Percentiles rank a stretch among this genome's conserved stretches.
These are phyloP conservation scores for Gobius niger DNA, from an alignment of 2,113 vertebrate species.

Conservation along the genomic window DNA sequence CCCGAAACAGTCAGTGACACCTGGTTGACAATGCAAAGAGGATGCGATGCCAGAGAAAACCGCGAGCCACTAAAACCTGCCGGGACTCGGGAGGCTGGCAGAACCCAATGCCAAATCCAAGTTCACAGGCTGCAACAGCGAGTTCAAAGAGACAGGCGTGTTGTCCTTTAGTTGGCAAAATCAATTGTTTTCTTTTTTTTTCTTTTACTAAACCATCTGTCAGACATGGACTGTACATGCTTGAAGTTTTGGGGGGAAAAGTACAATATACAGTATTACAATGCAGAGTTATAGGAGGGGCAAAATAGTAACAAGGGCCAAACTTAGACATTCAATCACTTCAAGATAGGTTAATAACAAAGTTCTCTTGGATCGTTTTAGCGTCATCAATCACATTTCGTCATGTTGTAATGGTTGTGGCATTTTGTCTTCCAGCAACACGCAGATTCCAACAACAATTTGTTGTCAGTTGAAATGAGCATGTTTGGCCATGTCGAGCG, in stretches of 20 bases:
- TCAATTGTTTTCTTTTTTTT: not conserved
- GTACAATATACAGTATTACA: too few relatives aligned
- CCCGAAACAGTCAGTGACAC: constrained; percentile 35
- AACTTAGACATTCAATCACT: too few relatives aligned
- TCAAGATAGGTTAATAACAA: too few relatives aligned
- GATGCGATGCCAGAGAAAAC: constrained; percentile 1
- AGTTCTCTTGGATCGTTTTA: too few relatives aligned
- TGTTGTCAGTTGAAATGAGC: too few relatives aligned
- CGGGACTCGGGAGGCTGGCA: constrained; percentile 27
- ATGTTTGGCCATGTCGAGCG: not conserved
- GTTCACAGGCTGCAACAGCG: constrained; percentile 18
- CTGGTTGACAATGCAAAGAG: constrained; percentile 36
- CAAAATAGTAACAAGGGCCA: too few relatives aligned
- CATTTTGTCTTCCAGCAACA: too few relatives aligned
- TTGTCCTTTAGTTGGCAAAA: constrained; percentile 32
- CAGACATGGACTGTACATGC: not conserved
- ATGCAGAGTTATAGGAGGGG: too few relatives aligned
- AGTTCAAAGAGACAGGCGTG: constrained; percentile 5
- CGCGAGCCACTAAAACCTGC: not conserved
- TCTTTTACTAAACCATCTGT: not conserved
- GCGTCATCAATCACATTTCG: too few relatives aligned
- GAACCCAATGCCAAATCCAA: not conserved
- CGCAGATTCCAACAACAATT: too few relatives aligned
- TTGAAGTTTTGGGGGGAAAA: too few relatives aligned
- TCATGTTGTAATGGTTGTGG: too few relatives aligned